Evolutionary conservation across 2,113 vertebrate species (phyloP).

Genomic region (Indicator maculatus): DNA sequence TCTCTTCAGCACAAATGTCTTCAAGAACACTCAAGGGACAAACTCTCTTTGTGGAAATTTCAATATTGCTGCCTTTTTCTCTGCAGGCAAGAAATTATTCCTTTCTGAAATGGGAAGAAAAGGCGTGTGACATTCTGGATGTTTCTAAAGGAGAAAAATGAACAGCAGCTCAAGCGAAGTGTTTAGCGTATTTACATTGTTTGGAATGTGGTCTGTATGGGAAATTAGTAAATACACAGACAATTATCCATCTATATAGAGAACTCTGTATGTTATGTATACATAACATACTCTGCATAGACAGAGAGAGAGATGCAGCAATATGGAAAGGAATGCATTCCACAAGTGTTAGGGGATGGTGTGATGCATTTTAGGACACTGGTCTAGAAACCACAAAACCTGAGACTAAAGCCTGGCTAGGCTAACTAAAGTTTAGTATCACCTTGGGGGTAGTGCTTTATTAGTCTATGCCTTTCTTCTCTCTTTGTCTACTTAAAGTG

Average conservation of each 20-base stretch:
- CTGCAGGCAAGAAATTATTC: slow-evolving; percentile 34
- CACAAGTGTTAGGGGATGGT: background rate
- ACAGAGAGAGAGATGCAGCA: background rate
- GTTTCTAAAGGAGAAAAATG: slow-evolving; percentile 43
- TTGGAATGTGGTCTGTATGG: background rate
- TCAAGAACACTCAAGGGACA: slow-evolving; percentile 55
- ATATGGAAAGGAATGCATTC: background rate
- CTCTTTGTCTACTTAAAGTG: background rate
- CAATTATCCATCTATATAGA: background rate
- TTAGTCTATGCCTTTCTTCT: background rate
- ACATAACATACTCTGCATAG: background rate
- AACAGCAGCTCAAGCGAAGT: background rate
- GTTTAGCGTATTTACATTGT: slow-evolving; percentile 21
- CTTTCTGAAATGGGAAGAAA: slow-evolving; percentile 7
- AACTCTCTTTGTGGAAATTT: slow-evolving; percentile 47
- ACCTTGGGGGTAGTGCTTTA: background rate
- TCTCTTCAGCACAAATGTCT: slow-evolving; percentile 59
- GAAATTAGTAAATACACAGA: background rate
- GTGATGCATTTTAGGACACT: background rate
- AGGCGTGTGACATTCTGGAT: background rate
- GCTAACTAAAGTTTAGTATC: background rate
- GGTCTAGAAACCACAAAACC: background rate
- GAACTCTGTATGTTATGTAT: background rate
- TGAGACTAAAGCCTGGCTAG: background rate
- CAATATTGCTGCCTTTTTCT: background rate